Evolutionary conservation across 2,113 vertebrate species (phyloP), one percentile per base, ranked within the genome.

Genomic region (Helogale parvula): DNA sequence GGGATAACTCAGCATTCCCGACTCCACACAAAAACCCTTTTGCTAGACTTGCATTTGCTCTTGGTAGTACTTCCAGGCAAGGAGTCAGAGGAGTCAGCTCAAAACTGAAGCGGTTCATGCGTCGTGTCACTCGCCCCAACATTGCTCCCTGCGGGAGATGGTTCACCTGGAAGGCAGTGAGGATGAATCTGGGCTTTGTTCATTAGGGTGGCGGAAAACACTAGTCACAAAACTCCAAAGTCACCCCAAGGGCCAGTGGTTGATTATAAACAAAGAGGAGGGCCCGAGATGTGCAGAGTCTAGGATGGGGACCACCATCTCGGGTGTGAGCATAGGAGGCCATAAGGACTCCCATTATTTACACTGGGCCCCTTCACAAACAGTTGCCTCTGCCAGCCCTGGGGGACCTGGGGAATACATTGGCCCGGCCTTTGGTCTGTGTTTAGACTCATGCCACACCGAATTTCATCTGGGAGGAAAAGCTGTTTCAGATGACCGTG

Each of bases 371-470:
- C 96, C 68, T 88, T 88, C 82, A 94, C 60, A 85, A 97, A 86
- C 93, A 97, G 96, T 76, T 93, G 35, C 97, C 95, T 98, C 97
- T 97, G 96, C 98, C 60, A 63, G 98, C 98, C 98, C 94, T 95
- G 0, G 69, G 94, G 93, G 97, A 96, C 97, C 93, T 79, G 45
- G 96, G 82, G 89, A 82, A 54, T 77, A 89, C 77, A 29, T 88
- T 97, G 72, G 85, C 94, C 97, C 87, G 95, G 98, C n/a, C n/a
- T 98, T 96, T 35, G 84, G 97, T 96, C 98, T 98, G 97, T 92
- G 98, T 99, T 99, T 99, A 98, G 98, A 98, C 74, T 98, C 35
- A 90, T 97, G 99, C 98, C 98, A 98, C 98, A 97, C 97, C 71
- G 98, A 96, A 98, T 99, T 99, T 98, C 98, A 96, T 98, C 29